A percentile compares a stretch with the other conserved stretches of the same genome.
Evolutionary conservation across 2,113 vertebrate species (phyloP).

Genomic region (Geococcyx californianus): DNA sequence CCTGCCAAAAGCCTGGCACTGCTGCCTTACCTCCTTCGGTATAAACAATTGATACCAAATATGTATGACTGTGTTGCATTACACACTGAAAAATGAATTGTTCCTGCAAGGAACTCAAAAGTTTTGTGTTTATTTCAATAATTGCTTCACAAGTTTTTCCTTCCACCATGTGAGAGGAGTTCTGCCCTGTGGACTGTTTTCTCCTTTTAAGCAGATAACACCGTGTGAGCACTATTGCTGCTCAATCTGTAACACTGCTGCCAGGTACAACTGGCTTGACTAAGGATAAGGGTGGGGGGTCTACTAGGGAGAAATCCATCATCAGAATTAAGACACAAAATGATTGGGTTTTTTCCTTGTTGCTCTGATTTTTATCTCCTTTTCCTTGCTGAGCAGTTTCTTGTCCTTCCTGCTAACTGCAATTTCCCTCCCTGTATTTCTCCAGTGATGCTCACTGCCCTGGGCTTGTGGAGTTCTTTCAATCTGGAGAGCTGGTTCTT

Average conservation of each 20-base stretch:
- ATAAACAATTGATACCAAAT: neutral
- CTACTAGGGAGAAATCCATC: neutral
- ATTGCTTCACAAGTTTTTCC: neutral
- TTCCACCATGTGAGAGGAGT: neutral
- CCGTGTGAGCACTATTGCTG: fast-evolving
- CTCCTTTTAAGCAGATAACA: neutral
- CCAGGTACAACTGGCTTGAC: neutral
- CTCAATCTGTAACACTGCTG: neutral
- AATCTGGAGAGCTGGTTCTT: slow-evolving; percentile 12
- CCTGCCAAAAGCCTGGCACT: neutral
- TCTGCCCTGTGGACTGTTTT: neutral
- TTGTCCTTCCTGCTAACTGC: neutral
- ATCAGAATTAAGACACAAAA: neutral
- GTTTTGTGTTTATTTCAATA: slow-evolving; percentile 10
- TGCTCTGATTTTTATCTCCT: slow-evolving; percentile 4
- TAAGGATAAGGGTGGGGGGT: neutral
- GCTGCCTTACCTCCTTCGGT: neutral
- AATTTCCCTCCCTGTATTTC: slow-evolving; percentile 5
- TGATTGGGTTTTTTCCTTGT: slow-evolving; percentile 20
- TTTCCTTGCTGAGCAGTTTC: neutral
- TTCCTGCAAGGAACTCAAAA: neutral
- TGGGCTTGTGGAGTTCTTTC: neutral
- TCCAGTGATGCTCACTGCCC: neutral
- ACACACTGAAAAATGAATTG: neutral
- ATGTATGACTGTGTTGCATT: neutral